Base-by-base conservation (phyloP, 2,797 vertebrate species). In the Syngnathus rostellatus region DNA sequence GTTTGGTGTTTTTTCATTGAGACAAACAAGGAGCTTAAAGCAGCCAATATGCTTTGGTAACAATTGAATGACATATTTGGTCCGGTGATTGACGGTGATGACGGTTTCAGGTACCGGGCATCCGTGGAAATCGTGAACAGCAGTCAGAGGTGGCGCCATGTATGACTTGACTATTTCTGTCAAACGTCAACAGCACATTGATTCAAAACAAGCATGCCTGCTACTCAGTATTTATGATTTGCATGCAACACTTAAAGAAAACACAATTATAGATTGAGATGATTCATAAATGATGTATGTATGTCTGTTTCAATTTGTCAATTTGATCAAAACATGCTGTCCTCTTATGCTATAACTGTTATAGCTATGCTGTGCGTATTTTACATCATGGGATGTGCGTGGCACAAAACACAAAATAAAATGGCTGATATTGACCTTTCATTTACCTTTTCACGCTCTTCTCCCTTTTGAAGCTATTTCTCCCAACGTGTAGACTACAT, bases 241-340 rank as follows among this genome's bases (percentile, higher is more conserved):
- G n/a, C 38, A 65, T 38, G 53, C 45, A 64, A 50, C 53, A 40
- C 31, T 19, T 67, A 69, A 76, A 10, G 66, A 68, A 55, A 62
- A 5, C 40, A 38, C n/a, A 21, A 51, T 51, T 51, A 51, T n/a
- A 51, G 9, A 51, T 21, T 3, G n/a, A 51, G 46, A 64, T 46
- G 37, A 71, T 31, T 46, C 62, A 62, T 75, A 68, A 78, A 72
- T 70, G 69, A 69, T 72, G 23, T 46, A 60, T 40, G 50, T 65
- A 60, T 43, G 53, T 66, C 63, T 16, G 46, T 53, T 3, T n/a
- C 50, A 51, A 51, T 8, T 19, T 21, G 50, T 51, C 8, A 23
- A 51, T 51, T 51, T 51, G 9, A 51, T n/a, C n/a, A 51, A 21
- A 21, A 51, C 50, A 48, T 17, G 16, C 16, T 17, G 6, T 48